phyloP scores from a whole-genome alignment of 2,797 vertebrate species.

The Neosalanx taihuensis region DNA sequence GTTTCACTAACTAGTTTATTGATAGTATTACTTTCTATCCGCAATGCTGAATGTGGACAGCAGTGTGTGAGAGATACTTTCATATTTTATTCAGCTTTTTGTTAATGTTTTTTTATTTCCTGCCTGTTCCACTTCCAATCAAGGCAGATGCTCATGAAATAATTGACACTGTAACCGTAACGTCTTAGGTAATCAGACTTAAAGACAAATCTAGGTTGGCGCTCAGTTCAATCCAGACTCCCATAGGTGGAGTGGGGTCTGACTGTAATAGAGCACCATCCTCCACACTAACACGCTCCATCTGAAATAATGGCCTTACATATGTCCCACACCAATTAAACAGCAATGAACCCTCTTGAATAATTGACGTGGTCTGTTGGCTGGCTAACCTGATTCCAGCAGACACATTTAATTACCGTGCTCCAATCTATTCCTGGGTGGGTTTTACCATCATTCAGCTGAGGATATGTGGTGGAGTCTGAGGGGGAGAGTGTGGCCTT shows the following conservation, averaged over 20 bases:
- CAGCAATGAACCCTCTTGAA: constrained; percentile 17
- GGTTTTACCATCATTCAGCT: neutral
- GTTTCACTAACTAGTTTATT: too few species aligned
- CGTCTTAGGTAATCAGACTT: too few species aligned
- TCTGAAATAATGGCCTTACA: constrained; percentile 9
- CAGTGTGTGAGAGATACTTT: too few species aligned
- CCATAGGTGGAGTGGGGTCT: too few species aligned
- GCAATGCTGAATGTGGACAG: too few species aligned
- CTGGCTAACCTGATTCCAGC: constrained; percentile 11
- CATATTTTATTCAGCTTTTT: too few species aligned
- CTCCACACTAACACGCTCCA: neutral
- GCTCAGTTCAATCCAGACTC: neutral
- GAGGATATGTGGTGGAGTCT: neutral
- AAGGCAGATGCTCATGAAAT: too few species aligned
- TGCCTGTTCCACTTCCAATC: too few species aligned
- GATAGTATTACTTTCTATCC: too few species aligned
- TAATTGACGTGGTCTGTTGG: constrained; percentile 12
- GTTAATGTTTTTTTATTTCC: too few species aligned
- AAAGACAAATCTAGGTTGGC: neutral
- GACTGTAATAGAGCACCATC: neutral
- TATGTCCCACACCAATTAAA: constrained; percentile 16
- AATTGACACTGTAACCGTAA: too few species aligned
- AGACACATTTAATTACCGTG: constrained; percentile 13
- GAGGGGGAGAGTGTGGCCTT: too few species aligned
- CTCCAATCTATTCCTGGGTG: constrained; percentile 3